Evolutionary conservation across 1,140 invertebrate genomes (phyloP).

Genomic region (Tribolium madens): DNA sequence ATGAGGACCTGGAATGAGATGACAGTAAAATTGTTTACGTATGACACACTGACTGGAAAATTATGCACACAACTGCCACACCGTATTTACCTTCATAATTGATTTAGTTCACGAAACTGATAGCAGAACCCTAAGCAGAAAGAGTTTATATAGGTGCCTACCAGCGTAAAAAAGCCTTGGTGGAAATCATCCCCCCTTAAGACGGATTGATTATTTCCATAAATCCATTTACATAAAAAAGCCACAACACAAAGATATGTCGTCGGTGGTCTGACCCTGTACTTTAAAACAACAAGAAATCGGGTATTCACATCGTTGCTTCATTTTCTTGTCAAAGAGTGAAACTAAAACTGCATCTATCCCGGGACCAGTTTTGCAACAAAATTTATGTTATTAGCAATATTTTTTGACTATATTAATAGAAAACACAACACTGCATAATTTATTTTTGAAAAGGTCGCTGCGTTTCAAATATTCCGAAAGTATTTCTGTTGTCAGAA

Average conservation of each 20-base stretch:
- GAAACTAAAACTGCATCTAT: conserved; percentile 19
- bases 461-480: neutral
- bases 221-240: conserved; percentile 35
- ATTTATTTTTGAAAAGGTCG: neutral
- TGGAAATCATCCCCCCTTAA: conserved; percentile 24
- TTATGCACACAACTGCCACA: conserved; percentile 8
- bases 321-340: conserved; percentile 22
- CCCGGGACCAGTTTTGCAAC: conserved; percentile 18
- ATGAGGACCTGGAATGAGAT: conserved; percentile 9
- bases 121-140: conserved; percentile 20
- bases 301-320: conserved; percentile 32
- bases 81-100: conserved; percentile 27
- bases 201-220: conserved; percentile 20
- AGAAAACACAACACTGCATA: neutral
- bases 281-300: conserved; percentile 31
- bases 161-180: conserved; percentile 19
- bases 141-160: conserved; percentile 8
- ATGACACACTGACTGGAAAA: neutral
- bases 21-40: conserved; percentile 18
- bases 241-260: conserved; percentile 29
- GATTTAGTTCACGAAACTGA: conserved; percentile 17
- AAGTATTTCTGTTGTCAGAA: too few relatives aligned
- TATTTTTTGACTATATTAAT: neutral
- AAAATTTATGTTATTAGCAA: conserved; percentile 3
- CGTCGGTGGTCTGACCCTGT: conserved; percentile 31